Evolutionary conservation across 2,888 invertebrate species (phyloP).

Genomic region (Hanleya hanleyi): DNA sequence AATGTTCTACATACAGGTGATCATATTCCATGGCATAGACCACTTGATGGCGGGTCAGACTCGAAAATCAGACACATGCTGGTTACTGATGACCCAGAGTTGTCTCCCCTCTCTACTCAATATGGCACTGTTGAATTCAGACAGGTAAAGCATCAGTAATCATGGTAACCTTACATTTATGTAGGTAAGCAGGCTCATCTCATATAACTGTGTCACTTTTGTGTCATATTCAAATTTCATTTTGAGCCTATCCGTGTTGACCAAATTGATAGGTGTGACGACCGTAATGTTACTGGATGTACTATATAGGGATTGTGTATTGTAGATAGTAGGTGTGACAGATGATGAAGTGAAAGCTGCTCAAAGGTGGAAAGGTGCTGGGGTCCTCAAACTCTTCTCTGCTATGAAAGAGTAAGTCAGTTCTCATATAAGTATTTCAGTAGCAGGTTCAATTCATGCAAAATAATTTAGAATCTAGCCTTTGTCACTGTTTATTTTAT

Average conservation of each 20-base stretch:
- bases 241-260: too few species aligned
- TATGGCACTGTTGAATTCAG: conserved; percentile 85
- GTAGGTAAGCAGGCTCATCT: too few species aligned
- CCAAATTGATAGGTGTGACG: too few species aligned
- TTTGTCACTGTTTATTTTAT: too few species aligned
- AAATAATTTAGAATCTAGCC: too few species aligned
- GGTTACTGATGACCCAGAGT: conserved; percentile 86
- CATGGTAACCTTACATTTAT: too few species aligned
- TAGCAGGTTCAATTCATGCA: too few species aligned
- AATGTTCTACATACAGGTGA: conserved; percentile 89
- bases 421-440: neutral
- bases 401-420: conserved; percentile 79
- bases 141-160: too few species aligned
- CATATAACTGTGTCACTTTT: too few species aligned
- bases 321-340: conserved; percentile 86
- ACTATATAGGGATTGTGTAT: too few species aligned
- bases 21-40: conserved; percentile 94
- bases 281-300: too few species aligned
- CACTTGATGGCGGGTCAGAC: conserved; percentile 82
- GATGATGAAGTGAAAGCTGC: conserved; percentile 87
- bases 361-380: conserved; percentile 89
- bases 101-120: conserved; percentile 80
- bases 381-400: conserved; percentile 84
- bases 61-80: conserved; percentile 87
- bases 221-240: too few species aligned